Base-by-base conservation (phyloP, 2,888 invertebrate species). In the Nomada fabriciana region DNA sequence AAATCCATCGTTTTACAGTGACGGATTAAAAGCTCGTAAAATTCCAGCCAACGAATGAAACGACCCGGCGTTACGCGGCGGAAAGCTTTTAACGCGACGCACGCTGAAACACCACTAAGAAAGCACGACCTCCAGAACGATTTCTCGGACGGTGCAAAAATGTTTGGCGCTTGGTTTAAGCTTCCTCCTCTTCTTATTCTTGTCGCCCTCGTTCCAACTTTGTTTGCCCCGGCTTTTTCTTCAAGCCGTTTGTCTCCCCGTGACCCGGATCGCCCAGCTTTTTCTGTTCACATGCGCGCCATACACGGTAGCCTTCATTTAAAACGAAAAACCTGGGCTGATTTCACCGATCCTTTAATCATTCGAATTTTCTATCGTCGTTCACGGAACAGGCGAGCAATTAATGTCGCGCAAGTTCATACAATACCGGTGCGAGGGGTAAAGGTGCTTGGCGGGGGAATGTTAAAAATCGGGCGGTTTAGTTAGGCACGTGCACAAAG, bases 381-480 rank as follows among this genome's bases (percentile, higher is more conserved):
- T 2, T 47, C 47, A 7, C 36, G 7, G 36, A 36, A 36, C 36
- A 0, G 36, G 7, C 7, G 36, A 7, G 7, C 36, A 36, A 36
- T 36, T 36, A 36, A 36, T 36, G 36, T 7, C 36, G 36, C 36
- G 36, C 36, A 7, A 7, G 36, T 36, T 36, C 36, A 36, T 36
- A 7, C 5, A 36, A 36, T 36, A 7, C 36, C 36, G 36, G 36
- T 36, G 36, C 36, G 36, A 7, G 3, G n/a, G 18, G 11, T 9
- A 9, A 52, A n/a, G 43, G 76, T 18, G 76, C 59, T 55, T 70
- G 53, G n/a, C 7, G 70, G 25, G 11, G 61, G 74, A 29, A 50
- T 20, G 55, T 73, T 70, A 76, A 85, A 84, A 84, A 85, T 71
- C 72, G 57, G 76, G 68, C 59, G 78, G 70, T 60, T 36, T 36